Evolutionary conservation across 2,888 invertebrate genomes (phyloP).

Genomic region (Idaea aversata): DNA sequence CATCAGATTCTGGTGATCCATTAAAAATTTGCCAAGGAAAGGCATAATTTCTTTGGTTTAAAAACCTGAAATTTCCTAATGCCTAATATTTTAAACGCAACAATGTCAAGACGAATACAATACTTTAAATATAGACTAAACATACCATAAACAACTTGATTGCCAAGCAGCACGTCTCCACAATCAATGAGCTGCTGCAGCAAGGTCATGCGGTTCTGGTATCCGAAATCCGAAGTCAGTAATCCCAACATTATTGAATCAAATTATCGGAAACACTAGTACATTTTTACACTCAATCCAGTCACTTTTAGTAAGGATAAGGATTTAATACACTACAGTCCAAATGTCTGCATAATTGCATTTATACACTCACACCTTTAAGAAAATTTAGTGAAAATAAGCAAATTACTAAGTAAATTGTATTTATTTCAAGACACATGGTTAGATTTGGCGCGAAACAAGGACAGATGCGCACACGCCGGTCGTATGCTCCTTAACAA

Average conservation of each 20-base stretch:
- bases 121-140: slow-evolving; percentile 5
- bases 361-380: neutral
- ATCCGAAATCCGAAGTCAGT: slow-evolving; percentile 65
- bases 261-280: neutral
- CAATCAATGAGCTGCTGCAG: slow-evolving; percentile 72
- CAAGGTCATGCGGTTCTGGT: slow-evolving; percentile 63
- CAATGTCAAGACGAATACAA: neutral
- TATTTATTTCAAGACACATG: slow-evolving; percentile 38
- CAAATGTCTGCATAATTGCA: neutral
- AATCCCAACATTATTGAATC: slow-evolving; percentile 63
- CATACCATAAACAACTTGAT: slow-evolving; percentile 59
- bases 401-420: neutral
- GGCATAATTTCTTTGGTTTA: too few species aligned
- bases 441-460: slow-evolving; percentile 59
- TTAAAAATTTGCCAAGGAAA: too few species aligned
- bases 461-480: slow-evolving; percentile 68
- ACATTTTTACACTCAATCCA: neutral
- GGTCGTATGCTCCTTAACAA: slow-evolving; percentile 46
- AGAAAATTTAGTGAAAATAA: neutral
- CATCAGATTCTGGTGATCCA: too few species aligned
- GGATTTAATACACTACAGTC: neutral
- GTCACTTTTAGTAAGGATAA: neutral
- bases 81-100: too few species aligned
- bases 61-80: too few species aligned
- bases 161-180: slow-evolving; percentile 63